Evolutionary conservation across 2,113 vertebrate species (phyloP), one percentile per base, ranked within the genome.

Genomic region (Sorex fumeus): DNA sequence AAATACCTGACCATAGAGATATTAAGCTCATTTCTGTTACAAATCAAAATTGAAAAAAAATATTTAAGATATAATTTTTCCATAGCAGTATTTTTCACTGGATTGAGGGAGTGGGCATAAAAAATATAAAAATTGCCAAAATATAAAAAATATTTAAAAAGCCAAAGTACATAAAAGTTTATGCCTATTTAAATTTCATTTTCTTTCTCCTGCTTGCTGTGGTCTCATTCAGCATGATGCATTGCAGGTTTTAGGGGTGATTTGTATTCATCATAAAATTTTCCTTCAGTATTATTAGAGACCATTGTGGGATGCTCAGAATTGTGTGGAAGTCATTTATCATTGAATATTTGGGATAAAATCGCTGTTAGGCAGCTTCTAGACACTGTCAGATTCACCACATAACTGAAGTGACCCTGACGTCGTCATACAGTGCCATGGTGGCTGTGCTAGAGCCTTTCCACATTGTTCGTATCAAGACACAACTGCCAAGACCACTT

Each of bases 221-320:
- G 78, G 77, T 91, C 85, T 91, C 91, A 79, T 69, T 93, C 91
- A 67, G 85, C 28, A 53, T 95, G 94, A 96, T 86, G 69, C 81
- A 93, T 86, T 83, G 60, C 32, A 23, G 76, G 71, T 25, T 94
- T 96, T 95, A 94, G 82, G 75, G 62, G 76, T 95, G 93, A 96
- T 96, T 93, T 97, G 85, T 95, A 93, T 90, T 95, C 96, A 94
- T 95, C 88, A 93, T 80, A 93, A 95, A 95, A 94, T 77, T 90
- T 90, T 93, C 40, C 47, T 50, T 88, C 93, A 92, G 62, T 84
- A 93, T 92, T 93, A 95, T 97, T 94, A 93, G 92, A 93, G 53
- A 79, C 88, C 67, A 84, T 92, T 93, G 88, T 80, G 57, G 62
- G 90, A 92, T 84, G 76, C 53, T 90, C 85, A 93, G 74, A 16